Conservation (phyloP, 92 coral and sea anemone genomes). For the Phenganax stokvisi region DNA sequence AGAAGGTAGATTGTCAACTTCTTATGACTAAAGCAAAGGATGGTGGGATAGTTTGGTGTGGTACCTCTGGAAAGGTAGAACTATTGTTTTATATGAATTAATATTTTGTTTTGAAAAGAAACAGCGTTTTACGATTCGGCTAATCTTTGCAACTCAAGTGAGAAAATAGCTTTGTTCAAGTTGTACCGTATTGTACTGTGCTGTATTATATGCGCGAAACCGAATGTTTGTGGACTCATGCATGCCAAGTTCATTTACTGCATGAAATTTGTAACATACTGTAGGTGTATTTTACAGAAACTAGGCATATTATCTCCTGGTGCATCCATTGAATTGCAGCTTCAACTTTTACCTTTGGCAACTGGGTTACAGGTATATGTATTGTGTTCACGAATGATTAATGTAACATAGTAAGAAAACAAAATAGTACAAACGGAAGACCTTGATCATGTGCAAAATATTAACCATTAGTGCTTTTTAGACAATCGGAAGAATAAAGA, state of each 20-base stretch:
- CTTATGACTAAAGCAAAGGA: constrained; percentile 91
- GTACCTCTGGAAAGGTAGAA: constrained; percentile 87
- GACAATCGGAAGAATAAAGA: constrained; percentile 83
- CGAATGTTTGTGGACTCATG: too few relatives aligned
- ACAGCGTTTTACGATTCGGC: too few relatives aligned
- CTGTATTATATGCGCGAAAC: too few relatives aligned
- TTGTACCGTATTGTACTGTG: too few relatives aligned
- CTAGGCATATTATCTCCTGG: constrained; percentile 81
- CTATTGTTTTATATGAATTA: background rate
- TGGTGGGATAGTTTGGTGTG: constrained; percentile 98
- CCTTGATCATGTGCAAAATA: background rate
- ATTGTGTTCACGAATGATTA: background rate
- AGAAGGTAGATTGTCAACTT: constrained; percentile 79
- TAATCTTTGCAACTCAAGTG: too few relatives aligned
- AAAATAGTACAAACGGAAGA: background rate
- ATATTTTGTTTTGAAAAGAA: too few relatives aligned
- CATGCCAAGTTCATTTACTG: too few relatives aligned
- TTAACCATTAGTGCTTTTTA: constrained; percentile 34
- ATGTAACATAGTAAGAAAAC: background rate
- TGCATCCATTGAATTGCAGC: constrained; percentile 60
- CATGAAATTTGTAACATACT: background rate
- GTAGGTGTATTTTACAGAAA: constrained; percentile 43
- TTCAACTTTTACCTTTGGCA: constrained; percentile 79
- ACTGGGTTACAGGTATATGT: constrained; percentile 84
- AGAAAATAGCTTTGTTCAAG: too few relatives aligned